phyloP scores from a whole-genome alignment of 1,140 invertebrate species.

The Apolygus lucorum region DNA sequence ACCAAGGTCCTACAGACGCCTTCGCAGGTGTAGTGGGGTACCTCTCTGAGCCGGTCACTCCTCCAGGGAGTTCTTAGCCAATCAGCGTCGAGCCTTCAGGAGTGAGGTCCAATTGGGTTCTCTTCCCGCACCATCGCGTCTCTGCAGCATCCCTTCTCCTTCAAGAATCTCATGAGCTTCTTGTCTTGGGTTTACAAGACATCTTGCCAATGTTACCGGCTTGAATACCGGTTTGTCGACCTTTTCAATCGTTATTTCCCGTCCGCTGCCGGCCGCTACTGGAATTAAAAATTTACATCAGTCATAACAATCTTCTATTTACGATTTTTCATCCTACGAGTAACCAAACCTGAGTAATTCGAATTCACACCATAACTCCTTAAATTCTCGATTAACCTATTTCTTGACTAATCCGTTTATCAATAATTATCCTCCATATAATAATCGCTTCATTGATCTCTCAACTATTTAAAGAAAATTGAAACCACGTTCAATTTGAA shows the following conservation, averaged over 20 bases:
- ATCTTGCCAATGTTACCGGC: neutral
- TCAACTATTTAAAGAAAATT: no score
- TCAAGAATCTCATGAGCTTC: neutral
- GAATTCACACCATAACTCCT: no score
- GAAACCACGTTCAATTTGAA: no score
- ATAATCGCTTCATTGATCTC: no score
- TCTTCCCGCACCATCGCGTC: neutral
- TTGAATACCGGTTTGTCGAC: conserved; percentile 11
- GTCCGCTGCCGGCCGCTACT: neutral
- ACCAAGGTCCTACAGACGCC: neutral
- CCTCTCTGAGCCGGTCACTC: neutral
- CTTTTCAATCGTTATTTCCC: neutral
- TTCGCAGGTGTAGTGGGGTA: neutral
- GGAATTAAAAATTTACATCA: no score
- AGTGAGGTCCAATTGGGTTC: neutral
- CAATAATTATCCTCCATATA: no score
- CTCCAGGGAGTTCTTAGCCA: neutral
- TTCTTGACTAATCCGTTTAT: no score
- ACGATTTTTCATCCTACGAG: no score
- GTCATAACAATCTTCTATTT: no score
- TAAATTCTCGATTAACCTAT: no score
- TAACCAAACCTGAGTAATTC: no score
- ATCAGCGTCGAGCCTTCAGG: neutral
- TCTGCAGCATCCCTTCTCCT: conserved; percentile 1
- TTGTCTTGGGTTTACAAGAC: neutral